Evolutionary conservation across 2,888 invertebrate genomes (phyloP).

Genomic region (Caenorhabditis afra): DNA sequence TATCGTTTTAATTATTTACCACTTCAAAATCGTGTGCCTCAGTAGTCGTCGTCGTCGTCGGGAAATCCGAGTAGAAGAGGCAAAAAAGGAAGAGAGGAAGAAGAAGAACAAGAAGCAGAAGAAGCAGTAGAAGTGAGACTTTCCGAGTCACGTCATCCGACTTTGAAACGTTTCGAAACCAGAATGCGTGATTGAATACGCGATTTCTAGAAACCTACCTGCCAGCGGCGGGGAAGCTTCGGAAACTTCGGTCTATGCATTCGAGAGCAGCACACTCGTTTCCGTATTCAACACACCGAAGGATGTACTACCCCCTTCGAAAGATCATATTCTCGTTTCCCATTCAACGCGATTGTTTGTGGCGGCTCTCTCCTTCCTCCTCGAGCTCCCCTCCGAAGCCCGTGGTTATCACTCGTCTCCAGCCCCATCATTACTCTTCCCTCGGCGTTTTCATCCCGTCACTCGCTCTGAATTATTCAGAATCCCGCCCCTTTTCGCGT

Average conservation of each 20-base stretch:
- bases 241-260: conserved; percentile 47
- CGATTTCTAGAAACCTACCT: conserved; percentile 25
- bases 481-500: background rate
- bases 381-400: background rate
- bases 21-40: conserved; percentile 48
- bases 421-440: background rate
- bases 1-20: conserved; percentile 60
- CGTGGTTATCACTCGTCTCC: conserved; percentile 8
- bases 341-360: conserved; percentile 29
- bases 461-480: conserved; percentile 24
- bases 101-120: conserved; percentile 38
- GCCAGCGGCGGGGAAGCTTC: conserved; percentile 2
- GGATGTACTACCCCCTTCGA: conserved; percentile 14
- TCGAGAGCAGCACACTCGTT: conserved; percentile 17
- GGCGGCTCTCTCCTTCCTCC: conserved; percentile 4
- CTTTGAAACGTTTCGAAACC: conserved; percentile 37
- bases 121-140: conserved; percentile 16
- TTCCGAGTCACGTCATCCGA: conserved; percentile 44
- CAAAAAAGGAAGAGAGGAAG: conserved; percentile 21
- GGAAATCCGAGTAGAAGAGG: conserved; percentile 47
- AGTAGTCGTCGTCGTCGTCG: background rate
- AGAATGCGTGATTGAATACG: background rate
- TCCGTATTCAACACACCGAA: conserved; percentile 5
- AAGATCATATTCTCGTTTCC: conserved; percentile 46
- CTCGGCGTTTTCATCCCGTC: conserved; percentile 8